phyloP scores from a whole-genome alignment of 2,113 vertebrate genomes.

The Microcebus lehilahytsara region DNA sequence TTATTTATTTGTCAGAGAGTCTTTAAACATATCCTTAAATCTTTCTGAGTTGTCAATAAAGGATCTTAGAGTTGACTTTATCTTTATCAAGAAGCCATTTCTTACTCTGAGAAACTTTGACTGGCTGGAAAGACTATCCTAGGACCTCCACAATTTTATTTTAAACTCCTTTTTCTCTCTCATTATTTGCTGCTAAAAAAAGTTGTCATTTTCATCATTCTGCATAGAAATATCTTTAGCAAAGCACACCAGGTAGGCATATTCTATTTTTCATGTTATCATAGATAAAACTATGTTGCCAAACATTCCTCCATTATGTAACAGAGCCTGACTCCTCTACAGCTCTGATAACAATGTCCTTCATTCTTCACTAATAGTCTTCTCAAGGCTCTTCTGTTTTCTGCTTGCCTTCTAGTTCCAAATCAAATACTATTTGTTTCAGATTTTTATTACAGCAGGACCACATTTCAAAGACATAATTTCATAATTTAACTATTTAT shows the following conservation, averaged over 20 bases:
- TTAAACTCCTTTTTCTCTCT: background rate
- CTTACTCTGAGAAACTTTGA: background rate
- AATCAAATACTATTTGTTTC: background rate
- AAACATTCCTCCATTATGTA: background rate
- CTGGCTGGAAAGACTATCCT: background rate
- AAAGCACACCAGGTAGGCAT: background rate
- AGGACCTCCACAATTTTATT: background rate
- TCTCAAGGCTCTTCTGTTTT: background rate
- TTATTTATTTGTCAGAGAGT: background rate
- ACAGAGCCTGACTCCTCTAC: background rate
- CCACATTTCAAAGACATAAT: background rate
- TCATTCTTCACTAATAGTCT: background rate
- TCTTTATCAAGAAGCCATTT: background rate
- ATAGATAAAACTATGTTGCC: background rate
- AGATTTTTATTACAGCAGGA: background rate
- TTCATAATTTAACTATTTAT: background rate
- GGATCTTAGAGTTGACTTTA: background rate
- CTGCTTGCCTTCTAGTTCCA: background rate
- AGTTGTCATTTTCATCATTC: conserved; percentile 8
- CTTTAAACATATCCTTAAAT: background rate
- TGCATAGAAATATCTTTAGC: background rate
- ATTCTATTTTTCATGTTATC: background rate
- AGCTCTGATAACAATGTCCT: background rate
- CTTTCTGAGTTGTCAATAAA: conserved; percentile 1
- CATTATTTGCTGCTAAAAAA: too few species aligned